Evolutionary conservation across 2,888 invertebrate genomes (phyloP).

Genomic region (Agrilus mali): DNA sequence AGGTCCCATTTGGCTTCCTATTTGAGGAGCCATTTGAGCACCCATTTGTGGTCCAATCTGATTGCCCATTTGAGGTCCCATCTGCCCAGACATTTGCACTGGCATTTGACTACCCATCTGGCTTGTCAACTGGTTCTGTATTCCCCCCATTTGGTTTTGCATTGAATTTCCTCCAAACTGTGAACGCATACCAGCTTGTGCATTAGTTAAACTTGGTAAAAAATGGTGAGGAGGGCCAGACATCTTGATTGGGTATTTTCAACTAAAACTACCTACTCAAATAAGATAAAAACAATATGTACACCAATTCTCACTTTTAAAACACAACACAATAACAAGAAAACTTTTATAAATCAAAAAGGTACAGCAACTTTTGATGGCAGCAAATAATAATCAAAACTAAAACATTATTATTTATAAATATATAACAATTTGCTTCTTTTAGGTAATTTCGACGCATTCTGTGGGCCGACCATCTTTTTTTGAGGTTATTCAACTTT

Average conservation of each 20-base stretch:
- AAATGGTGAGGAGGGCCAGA: constrained; percentile 63
- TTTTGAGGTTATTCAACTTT: too few relatives aligned
- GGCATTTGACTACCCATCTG: constrained; percentile 27
- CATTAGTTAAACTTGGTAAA: constrained; percentile 51
- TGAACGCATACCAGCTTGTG: constrained; percentile 47
- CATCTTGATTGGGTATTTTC: constrained; percentile 34
- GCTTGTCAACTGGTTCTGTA: constrained; percentile 29
- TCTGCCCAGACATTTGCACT: constrained; percentile 35
- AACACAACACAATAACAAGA: too few relatives aligned
- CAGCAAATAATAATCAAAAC: too few relatives aligned
- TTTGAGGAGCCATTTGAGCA: constrained; percentile 26
- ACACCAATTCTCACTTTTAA: too few relatives aligned
- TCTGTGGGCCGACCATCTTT: constrained; percentile 8
- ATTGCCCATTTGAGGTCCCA: constrained; percentile 43
- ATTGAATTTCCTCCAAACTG: constrained; percentile 53
- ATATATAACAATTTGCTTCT: too few relatives aligned
- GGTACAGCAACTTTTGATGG: too few relatives aligned
- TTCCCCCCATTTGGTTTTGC: constrained; percentile 35
- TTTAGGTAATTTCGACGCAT: background rate
- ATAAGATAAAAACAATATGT: too few relatives aligned
- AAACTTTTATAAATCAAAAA: too few relatives aligned
- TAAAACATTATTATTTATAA: too few relatives aligned
- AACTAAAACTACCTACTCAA: constrained; percentile 5
- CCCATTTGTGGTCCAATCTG: constrained; percentile 37
- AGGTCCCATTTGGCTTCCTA: constrained; percentile 40